phyloP scores from a whole-genome alignment of 2,113 vertebrate species.

The Ptilorrhoa leucosticta region DNA sequence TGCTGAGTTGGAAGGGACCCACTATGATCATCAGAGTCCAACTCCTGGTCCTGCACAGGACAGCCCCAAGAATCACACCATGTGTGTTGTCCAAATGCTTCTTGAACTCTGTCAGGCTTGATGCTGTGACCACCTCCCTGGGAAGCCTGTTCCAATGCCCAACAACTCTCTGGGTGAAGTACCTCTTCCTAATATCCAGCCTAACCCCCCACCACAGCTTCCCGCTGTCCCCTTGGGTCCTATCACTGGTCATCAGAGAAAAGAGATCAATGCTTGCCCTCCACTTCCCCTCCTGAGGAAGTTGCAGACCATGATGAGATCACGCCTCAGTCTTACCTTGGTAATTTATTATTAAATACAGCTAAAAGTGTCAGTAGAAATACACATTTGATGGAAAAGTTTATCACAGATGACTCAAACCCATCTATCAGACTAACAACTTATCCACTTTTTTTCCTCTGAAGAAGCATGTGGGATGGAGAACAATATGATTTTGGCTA shows the following conservation, averaged over 20 bases:
- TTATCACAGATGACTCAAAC: background rate
- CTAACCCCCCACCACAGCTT: background rate
- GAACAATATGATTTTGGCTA: background rate
- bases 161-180: background rate
- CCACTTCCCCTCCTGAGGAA: background rate
- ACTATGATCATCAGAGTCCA: background rate
- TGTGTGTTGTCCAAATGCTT: background rate
- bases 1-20: background rate
- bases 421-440: background rate
- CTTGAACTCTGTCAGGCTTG: background rate
- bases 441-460: too few species aligned
- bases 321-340: accelerated
- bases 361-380: background rate
- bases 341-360: background rate
- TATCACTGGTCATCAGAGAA: background rate
- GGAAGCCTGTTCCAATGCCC: background rate
- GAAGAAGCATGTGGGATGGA: background rate
- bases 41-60: background rate
- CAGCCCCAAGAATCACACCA: background rate
- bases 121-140: background rate
- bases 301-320: accelerated
- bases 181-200: background rate
- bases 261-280: background rate
- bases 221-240: background rate
- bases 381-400: background rate